Conservation (phyloP, 2,888 invertebrate species). For the Cerastoderma edule region DNA sequence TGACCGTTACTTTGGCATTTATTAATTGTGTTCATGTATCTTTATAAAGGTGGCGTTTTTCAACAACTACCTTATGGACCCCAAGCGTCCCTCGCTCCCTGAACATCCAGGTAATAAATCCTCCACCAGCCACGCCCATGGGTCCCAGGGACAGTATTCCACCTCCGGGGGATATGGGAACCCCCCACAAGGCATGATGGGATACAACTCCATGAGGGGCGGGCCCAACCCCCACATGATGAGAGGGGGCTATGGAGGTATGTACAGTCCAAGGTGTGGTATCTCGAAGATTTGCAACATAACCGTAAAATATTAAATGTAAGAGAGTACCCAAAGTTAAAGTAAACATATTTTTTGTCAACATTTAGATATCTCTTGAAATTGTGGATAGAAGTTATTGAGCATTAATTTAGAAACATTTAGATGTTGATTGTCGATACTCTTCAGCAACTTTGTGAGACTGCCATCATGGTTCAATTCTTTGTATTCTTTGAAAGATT, state of each 20-base stretch:
- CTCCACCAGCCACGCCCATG: constrained; percentile 55
- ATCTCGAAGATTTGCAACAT: too few species aligned
- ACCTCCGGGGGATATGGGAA: constrained; percentile 54
- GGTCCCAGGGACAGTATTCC: constrained; percentile 51
- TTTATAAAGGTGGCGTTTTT: constrained; percentile 92
- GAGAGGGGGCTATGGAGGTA: constrained; percentile 65
- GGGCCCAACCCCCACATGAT: constrained; percentile 65
- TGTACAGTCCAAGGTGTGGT: too few species aligned
- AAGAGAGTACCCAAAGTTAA: too few species aligned
- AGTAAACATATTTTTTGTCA: too few species aligned
- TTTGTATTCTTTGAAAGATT: too few species aligned
- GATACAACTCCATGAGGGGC: constrained; percentile 65
- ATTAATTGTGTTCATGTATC: neutral
- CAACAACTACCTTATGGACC: constrained; percentile 97
- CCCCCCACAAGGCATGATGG: constrained; percentile 70
- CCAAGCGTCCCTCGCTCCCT: constrained; percentile 96
- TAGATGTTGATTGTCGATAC: too few species aligned
- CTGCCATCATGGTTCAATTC: too few species aligned
- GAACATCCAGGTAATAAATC: constrained; percentile 86
- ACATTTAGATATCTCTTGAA: too few species aligned
- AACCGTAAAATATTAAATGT: too few species aligned
- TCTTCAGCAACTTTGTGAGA: too few species aligned
- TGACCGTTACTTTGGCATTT: neutral
- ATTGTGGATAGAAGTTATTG: too few species aligned
- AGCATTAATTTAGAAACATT: too few species aligned